These are phyloP conservation scores for Caenorhabditis wallacei DNA, from an alignment of 2,888 invertebrate species.

Conservation along the genomic window DNA sequence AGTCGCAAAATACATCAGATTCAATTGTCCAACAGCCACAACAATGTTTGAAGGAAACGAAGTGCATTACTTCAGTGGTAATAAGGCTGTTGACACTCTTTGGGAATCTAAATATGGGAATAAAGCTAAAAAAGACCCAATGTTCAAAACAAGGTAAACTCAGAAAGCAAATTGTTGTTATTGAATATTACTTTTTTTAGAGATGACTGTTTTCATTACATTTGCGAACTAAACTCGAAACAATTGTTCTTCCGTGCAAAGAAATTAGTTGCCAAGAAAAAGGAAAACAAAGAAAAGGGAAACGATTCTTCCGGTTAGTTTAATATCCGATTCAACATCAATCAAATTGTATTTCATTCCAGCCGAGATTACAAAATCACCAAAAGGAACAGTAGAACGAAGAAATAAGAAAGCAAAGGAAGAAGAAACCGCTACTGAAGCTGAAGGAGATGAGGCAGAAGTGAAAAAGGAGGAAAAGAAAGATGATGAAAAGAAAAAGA, in stretches of 20 bases:
- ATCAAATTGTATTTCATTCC: not conserved
- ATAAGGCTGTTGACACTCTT: conserved; percentile 93
- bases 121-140: conserved; percentile 86
- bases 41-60: conserved; percentile 97
- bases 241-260: conserved; percentile 80
- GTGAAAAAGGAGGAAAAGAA: conserved; percentile 75
- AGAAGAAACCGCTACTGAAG: conserved; percentile 69
- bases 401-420: conserved; percentile 57
- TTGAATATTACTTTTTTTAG: conserved; percentile 27
- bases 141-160: not conserved
- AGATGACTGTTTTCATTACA: conserved; percentile 61
- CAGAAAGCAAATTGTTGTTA: no score
- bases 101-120: conserved; percentile 93
- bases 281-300: conserved; percentile 71
- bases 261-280: conserved; percentile 81
- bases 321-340: not conserved
- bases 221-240: conserved; percentile 65
- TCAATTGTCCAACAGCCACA: conserved; percentile 94
- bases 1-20: conserved; percentile 95
- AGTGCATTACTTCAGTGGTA: conserved; percentile 96
- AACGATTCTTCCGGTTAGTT: conserved; percentile 42
- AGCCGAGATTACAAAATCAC: conserved; percentile 64
- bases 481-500: conserved; percentile 81
- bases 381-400: conserved; percentile 79
- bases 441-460: conserved; percentile 75